Evolutionary conservation across 1,140 invertebrate species (phyloP).

Genomic region (Ceratosolen fusciceps): DNA sequence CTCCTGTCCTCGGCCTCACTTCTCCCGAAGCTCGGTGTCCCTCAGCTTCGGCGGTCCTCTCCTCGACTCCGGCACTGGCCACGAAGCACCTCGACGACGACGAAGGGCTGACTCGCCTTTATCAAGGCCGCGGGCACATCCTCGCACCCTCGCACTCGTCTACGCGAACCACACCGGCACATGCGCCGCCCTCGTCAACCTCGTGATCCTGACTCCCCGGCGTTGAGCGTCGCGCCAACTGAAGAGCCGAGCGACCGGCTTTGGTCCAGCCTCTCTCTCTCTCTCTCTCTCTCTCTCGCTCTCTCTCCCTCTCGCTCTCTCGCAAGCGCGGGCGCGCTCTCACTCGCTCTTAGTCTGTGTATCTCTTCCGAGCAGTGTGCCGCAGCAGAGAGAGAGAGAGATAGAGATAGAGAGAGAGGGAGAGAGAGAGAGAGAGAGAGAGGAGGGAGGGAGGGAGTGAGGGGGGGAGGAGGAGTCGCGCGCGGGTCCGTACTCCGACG

Average conservation of each 20-base stretch:
- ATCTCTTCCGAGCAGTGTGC: too few relatives aligned
- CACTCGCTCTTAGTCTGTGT: background rate
- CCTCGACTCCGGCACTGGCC: too few relatives aligned
- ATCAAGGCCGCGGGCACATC: background rate
- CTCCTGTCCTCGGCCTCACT: too few relatives aligned
- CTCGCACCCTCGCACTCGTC: background rate
- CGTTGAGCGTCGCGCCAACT: background rate
- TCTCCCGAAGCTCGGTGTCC: background rate
- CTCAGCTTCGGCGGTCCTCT: background rate
- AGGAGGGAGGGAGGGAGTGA: too few relatives aligned
- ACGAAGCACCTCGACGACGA: too few relatives aligned
- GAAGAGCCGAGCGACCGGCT: conserved; percentile 13
- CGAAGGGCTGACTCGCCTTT: too few relatives aligned
- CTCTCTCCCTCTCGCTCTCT: conserved; percentile 1
- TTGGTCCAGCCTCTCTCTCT: conserved; percentile 4
- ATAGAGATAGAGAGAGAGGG: too few relatives aligned
- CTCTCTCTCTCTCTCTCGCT: background rate
- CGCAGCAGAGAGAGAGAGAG: too few relatives aligned
- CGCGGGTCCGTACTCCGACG: background rate
- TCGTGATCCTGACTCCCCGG: background rate
- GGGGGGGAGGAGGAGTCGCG: too few relatives aligned
- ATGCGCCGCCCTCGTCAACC: background rate
- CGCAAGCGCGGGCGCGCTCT: too few relatives aligned
- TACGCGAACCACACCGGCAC: background rate
- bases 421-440: too few relatives aligned